A percentile compares a stretch with the other conserved stretches of the same genome.
phyloP scores from a whole-genome alignment of 2,888 invertebrate genomes.

The Tenthredo distinguenda region DNA sequence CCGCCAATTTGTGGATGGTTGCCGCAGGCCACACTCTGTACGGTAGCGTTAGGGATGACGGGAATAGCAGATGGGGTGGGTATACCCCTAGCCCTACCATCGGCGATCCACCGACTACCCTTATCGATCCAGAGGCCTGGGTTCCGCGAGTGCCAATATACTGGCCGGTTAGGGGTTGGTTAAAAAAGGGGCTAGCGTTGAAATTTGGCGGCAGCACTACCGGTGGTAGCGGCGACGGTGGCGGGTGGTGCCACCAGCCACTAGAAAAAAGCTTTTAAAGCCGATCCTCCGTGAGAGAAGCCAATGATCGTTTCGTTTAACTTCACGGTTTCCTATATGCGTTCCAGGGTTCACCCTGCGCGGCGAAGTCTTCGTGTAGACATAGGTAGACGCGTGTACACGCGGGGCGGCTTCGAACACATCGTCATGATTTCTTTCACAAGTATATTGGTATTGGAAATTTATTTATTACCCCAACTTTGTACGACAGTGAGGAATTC shows the following conservation, averaged over 20 bases:
- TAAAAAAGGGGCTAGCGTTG: slow-evolving; percentile 57
- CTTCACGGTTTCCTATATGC: slow-evolving; percentile 46
- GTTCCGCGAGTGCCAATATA: slow-evolving; percentile 58
- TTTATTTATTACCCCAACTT: not conserved
- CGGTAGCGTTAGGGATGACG: slow-evolving; percentile 35
- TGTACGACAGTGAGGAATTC: not conserved
- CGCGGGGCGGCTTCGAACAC: not conserved
- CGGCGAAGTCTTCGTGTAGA: not conserved
- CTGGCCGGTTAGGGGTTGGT: slow-evolving; percentile 58
- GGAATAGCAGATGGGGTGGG: slow-evolving; percentile 29
- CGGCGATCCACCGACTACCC: slow-evolving; percentile 43
- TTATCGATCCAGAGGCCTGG: slow-evolving; percentile 43
- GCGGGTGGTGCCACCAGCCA: slow-evolving; percentile 15
- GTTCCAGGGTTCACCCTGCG: slow-evolving; percentile 52
- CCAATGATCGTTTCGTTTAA: slow-evolving; percentile 31
- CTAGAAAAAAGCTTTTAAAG: slow-evolving; percentile 60
- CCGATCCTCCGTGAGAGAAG: slow-evolving; percentile 56
- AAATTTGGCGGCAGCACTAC: slow-evolving; percentile 57
- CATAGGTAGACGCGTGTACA: not conserved
- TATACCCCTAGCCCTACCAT: slow-evolving; percentile 39
- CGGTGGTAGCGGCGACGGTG: slow-evolving; percentile 36
- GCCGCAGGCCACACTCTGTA: slow-evolving; percentile 57
- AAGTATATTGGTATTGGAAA: not conserved
- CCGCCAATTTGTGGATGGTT: slow-evolving; percentile 70
- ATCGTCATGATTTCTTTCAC: not conserved